A percentile compares a stretch with the other conserved stretches of the same genome.
Conservation (phyloP, 2,888 invertebrate genomes). For the Uropetala carovei region DNA sequence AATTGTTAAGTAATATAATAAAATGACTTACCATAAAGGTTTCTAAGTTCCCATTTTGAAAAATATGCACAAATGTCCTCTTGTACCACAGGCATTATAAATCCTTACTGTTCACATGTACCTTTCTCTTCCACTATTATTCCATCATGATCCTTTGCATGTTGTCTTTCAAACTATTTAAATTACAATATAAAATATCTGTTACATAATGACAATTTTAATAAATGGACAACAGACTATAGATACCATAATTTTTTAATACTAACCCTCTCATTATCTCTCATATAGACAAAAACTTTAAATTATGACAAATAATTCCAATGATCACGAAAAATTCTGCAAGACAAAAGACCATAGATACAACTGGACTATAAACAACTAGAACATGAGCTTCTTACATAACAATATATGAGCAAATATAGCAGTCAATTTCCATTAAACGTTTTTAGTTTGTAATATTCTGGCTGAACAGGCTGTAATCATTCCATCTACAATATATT, state of each 20-base stretch:
- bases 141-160: neutral
- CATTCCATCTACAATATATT: too few species aligned
- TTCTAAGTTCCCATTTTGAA: conserved; percentile 15
- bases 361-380: too few species aligned
- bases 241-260: neutral
- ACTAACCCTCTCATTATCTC: neutral
- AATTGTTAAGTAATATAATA: neutral
- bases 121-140: conserved; percentile 11
- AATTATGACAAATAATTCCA: neutral
- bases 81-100: conserved; percentile 22
- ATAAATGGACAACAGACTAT: neutral
- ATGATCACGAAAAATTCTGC: too few species aligned
- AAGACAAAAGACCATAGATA: too few species aligned
- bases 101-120: neutral
- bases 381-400: too few species aligned
- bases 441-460: too few species aligned
- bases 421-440: too few species aligned
- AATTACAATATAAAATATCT: neutral
- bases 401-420: too few species aligned
- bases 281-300: neutral
- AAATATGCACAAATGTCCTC: neutral
- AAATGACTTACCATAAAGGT: neutral
- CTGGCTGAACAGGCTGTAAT: too few species aligned
- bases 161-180: neutral
- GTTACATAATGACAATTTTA: neutral